A percentile compares a stretch with the other conserved stretches of the same genome.
These are phyloP conservation scores for Drosophila orosa DNA, from an alignment of 1,140 invertebrate genomes.

Conservation along the genomic window DNA sequence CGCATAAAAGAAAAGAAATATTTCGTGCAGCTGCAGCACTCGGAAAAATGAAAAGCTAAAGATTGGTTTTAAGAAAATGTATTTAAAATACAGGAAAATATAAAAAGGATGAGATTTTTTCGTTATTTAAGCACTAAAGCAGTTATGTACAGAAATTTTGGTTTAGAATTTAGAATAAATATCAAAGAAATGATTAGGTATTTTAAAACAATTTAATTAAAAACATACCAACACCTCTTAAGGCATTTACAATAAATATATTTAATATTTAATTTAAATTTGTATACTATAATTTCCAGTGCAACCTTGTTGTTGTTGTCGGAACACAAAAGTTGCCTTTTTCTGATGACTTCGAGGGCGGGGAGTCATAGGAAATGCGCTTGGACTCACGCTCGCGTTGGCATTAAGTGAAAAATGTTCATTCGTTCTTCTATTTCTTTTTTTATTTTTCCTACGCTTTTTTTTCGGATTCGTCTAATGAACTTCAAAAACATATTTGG, in stretches of 20 bases:
- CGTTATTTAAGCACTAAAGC: background rate
- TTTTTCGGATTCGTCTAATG: conserved; percentile 80
- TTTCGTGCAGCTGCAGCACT: conserved; percentile 69
- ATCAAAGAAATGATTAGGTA: too few relatives aligned
- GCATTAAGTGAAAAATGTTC: conserved; percentile 80
- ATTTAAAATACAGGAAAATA: too few relatives aligned
- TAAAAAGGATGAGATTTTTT: background rate
- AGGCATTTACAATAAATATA: too few relatives aligned
- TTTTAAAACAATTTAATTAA: background rate
- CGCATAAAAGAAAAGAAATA: conserved; percentile 79
- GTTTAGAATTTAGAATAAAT: background rate
- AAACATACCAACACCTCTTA: too few relatives aligned
- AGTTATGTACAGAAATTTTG: background rate
- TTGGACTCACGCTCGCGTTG: conserved; percentile 62
- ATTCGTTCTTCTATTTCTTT: conserved; percentile 12
- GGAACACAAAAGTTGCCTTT: conserved; percentile 74
- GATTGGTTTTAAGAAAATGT: background rate
- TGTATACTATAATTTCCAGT: too few relatives aligned
- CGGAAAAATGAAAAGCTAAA: conserved; percentile 5
- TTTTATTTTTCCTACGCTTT: conserved; percentile 38
- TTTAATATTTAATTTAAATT: too few relatives aligned
- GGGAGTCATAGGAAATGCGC: conserved; percentile 54
- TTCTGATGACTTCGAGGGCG: conserved; percentile 42
- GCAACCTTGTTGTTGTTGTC: conserved; percentile 49
- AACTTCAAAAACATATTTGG: conserved; percentile 84